phyloP scores from a whole-genome alignment of 2,113 vertebrate genomes.

The Eclectus roratus region DNA sequence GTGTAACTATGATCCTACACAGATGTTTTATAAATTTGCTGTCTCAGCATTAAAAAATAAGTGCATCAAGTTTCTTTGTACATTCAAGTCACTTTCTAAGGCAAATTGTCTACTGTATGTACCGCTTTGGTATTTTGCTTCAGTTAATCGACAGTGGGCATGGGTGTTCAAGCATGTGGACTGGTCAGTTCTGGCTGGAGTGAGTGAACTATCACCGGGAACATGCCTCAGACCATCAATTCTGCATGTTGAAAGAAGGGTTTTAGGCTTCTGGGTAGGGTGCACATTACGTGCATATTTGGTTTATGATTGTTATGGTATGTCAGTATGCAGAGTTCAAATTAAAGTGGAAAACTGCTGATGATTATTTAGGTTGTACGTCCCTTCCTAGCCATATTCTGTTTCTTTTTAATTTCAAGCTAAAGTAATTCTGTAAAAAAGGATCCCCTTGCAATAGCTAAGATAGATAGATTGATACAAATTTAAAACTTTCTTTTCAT shows the following conservation, averaged over 20 bases:
- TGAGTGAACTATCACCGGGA: conserved; percentile 68
- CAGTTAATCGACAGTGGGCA: conserved; percentile 71
- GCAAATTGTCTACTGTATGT: conserved; percentile 82
- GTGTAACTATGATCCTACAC: conserved; percentile 74
- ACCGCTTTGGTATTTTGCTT: conserved; percentile 88
- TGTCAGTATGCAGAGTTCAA: conserved; percentile 63
- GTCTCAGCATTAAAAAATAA: conserved; percentile 81
- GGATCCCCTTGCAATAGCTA: conserved; percentile 62
- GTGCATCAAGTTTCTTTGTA: conserved; percentile 87
- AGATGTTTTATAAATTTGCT: conserved; percentile 78
- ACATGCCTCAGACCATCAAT: conserved; percentile 75
- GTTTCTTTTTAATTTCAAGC: conserved; percentile 42
- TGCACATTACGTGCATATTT: conserved; percentile 48
- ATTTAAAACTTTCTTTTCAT: conserved; percentile 38
- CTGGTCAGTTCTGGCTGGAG: conserved; percentile 66
- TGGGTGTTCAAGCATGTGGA: conserved; percentile 75
- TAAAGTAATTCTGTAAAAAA: conserved; percentile 65
- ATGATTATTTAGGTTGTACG: conserved; percentile 61
- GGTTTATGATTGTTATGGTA: conserved; percentile 52
- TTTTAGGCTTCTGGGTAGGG: conserved; percentile 61
- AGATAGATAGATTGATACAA: conserved; percentile 43
- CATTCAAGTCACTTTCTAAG: conserved; percentile 96
- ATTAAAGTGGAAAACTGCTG: conserved; percentile 65
- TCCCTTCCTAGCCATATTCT: conserved; percentile 57
- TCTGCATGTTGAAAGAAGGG: conserved; percentile 41